Base-by-base conservation (phyloP, 2,797 vertebrate species). In the Eleutherodactylus coqui region DNA sequence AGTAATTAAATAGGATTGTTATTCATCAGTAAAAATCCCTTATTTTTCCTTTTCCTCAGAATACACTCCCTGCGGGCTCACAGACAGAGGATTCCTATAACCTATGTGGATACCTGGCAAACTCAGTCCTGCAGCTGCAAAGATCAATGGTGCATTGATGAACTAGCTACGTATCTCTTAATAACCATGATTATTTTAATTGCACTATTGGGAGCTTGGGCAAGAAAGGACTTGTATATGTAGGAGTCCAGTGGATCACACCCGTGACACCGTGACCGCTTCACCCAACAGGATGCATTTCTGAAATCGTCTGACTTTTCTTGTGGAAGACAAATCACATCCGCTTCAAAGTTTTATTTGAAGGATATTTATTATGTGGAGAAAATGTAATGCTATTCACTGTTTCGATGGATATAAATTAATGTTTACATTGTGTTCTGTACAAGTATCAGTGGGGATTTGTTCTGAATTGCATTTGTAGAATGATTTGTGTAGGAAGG, bases 21-120 rank as follows among this genome's bases (percentile, higher is more conserved):
- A 10, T 51, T n/a, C 29, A 72, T 19, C 14, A 85, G 58, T 69
- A 43, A 70, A 41, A 38, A 34, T 13, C 64, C n/a, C 49, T 55
- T 60, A 17, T 45, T 89, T 89, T 38, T 55, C 88, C 11, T 88
- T 32, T 89, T 87, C 53, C 81, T 78, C 89, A 94, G 93, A 88
- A 93, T 93, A 88, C 93, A 93, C 58, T 91, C 92, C 70, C 92
- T 94, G 17, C 92, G 92, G 47, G 90, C 93, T 88, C 92, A 92
- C 89, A 91, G 92, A 58, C 89, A 88, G 55, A 92, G 91, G 89
- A 41, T 64, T 51, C 89, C 64, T 10, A 84, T 84, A 60, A 90
- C 49, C 43, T 87, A 29, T 75, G 83, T 69, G 45, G 91, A 92
- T 36, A 90, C 84, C 38, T 88, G 89, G 89, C 88, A 91, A 9